A percentile compares a stretch with the other conserved stretches of the same genome.
These are phyloP conservation scores for Nothobranchius kuhntae DNA, from an alignment of 2,113 vertebrate genomes.

Conservation along the genomic window DNA sequence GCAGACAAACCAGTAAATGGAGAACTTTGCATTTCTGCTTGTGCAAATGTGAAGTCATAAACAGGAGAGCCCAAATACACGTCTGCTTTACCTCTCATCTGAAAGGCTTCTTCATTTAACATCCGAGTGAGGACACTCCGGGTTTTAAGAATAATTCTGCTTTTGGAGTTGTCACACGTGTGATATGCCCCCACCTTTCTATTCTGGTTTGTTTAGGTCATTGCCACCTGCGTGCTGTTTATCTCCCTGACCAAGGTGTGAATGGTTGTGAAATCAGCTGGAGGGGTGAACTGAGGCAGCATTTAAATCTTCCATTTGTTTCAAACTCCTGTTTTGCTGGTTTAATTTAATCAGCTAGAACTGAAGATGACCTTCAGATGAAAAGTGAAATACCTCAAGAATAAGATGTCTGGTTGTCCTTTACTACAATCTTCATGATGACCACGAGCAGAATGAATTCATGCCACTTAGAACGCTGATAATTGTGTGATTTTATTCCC, in stretches of 20 bases:
- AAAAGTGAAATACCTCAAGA: neutral
- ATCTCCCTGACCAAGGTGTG: neutral
- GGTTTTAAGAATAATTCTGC: neutral
- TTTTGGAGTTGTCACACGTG: neutral
- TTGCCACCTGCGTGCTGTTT: neutral
- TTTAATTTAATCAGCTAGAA: neutral
- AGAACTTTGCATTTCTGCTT: too few relatives aligned
- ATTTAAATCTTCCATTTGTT: neutral
- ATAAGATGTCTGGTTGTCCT: neutral
- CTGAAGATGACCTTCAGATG: neutral
- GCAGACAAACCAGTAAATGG: too few relatives aligned
- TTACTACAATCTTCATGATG: neutral
- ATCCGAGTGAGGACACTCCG: neutral
- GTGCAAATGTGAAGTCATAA: too few relatives aligned
- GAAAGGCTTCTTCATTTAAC: neutral
- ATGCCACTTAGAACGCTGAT: neutral
- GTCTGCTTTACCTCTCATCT: neutral
- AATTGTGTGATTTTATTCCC: constrained; percentile 6
- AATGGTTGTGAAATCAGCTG: neutral
- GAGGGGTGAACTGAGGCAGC: neutral
- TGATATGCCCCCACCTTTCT: neutral
- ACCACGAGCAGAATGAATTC: neutral
- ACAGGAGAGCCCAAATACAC: too few relatives aligned
- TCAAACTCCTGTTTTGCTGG: neutral
- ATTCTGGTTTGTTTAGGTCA: neutral